Conservation (phyloP, 2,888 invertebrate genomes). For the Elmis aenea region DNA sequence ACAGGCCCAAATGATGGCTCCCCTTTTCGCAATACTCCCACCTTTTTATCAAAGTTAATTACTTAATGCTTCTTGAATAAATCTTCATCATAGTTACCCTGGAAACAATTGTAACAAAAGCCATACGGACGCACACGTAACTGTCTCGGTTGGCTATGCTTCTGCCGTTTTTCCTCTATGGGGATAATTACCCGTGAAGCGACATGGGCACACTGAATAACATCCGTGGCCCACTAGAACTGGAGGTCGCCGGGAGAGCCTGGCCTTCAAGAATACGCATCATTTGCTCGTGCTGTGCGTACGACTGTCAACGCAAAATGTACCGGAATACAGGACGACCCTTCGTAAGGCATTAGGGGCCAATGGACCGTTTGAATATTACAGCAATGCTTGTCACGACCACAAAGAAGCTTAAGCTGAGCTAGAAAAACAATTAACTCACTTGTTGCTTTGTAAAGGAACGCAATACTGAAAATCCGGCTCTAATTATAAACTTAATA, state of each 20-base stretch:
- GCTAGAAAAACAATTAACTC: constrained; percentile 10
- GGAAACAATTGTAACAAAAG: constrained; percentile 8
- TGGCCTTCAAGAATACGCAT: no score
- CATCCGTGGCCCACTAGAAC: no score
- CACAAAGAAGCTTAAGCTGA: no score
- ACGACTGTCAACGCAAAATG: no score
- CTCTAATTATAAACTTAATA: constrained; percentile 10
- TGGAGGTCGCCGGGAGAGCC: no score
- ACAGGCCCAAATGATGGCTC: constrained; percentile 7
- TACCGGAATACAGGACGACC: no score
- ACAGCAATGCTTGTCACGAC: no score
- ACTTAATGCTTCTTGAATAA: constrained; percentile 11
- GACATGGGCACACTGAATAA: constrained; percentile 17
- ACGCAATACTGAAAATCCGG: constrained; percentile 8
- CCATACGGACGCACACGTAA: constrained; percentile 6
- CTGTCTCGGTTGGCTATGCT: constrained; percentile 11
- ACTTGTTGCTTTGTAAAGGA: constrained; percentile 13
- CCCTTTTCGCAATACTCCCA: constrained; percentile 4
- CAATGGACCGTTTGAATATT: no score
- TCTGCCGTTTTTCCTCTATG: no score
- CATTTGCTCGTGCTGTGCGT: no score
- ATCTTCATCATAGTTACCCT: constrained; percentile 9
- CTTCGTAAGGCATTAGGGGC: no score
- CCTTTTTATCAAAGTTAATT: constrained; percentile 13
- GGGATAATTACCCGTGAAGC: constrained; percentile 19